Evolutionary conservation across 2,888 invertebrate species (phyloP).

Genomic region (Drosophila planitibia): DNA sequence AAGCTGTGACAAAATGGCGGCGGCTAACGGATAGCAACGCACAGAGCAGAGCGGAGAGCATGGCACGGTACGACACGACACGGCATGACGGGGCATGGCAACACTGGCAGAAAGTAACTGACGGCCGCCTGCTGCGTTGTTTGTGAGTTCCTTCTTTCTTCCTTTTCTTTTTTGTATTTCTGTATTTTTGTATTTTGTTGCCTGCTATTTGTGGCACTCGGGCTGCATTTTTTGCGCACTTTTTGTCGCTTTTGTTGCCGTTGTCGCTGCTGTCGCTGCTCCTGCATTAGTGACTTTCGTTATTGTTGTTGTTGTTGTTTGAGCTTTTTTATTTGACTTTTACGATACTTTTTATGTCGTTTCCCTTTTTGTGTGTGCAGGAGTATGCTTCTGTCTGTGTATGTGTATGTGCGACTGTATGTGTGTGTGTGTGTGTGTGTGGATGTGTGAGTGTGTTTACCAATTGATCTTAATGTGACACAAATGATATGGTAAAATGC

Average conservation of each 20-base stretch:
- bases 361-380: slow-evolving; percentile 68
- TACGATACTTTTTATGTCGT: slow-evolving; percentile 75
- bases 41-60: slow-evolving; percentile 21
- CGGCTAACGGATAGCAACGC: slow-evolving; percentile 55
- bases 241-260: slow-evolving; percentile 73
- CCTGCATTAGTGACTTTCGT: slow-evolving; percentile 37
- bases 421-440: slow-evolving; percentile 1
- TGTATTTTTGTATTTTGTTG: slow-evolving; percentile 24
- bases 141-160: slow-evolving; percentile 37
- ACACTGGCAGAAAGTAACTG: slow-evolving; percentile 51
- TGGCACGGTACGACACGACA: slow-evolving; percentile 49
- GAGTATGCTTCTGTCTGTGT: slow-evolving; percentile 4
- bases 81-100: slow-evolving; percentile 62
- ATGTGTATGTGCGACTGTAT: slow-evolving; percentile 2
- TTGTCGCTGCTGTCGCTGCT: slow-evolving; percentile 39
- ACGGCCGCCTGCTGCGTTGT: slow-evolving; percentile 62
- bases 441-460: slow-evolving; percentile 71
- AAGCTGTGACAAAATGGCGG: slow-evolving; percentile 71
- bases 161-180: slow-evolving; percentile 21
- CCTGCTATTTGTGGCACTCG: slow-evolving; percentile 61
- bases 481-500: slow-evolving; percentile 83
- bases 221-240: slow-evolving; percentile 67
- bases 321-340: slow-evolving; percentile 71
- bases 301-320: slow-evolving; percentile 53
- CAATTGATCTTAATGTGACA: slow-evolving; percentile 85